Percentiles rank a stretch among this genome's conserved stretches.
These are phyloP conservation scores for Drosophila acutilabella DNA, from an alignment of 2,888 invertebrate genomes.

Conservation along the genomic window DNA sequence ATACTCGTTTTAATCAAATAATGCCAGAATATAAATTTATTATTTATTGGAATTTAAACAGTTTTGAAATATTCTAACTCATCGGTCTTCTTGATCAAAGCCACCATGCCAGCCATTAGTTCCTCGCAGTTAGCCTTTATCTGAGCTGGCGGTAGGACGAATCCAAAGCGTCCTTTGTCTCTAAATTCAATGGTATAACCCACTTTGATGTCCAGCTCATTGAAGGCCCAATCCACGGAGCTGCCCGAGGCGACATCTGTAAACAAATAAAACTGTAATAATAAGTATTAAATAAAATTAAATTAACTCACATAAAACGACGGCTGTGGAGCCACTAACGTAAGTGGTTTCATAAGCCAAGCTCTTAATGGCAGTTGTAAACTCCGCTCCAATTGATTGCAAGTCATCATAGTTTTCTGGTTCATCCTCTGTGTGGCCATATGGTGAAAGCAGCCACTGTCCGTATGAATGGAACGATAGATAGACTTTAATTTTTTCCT, in stretches of 20 bases:
- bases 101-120: slow-evolving; percentile 86
- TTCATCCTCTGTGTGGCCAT: slow-evolving; percentile 85
- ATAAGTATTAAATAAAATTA: not conserved
- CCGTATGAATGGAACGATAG: slow-evolving; percentile 89
- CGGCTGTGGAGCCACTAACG: slow-evolving; percentile 86
- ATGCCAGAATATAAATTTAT: not conserved
- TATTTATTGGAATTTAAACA: not conserved
- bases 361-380: slow-evolving; percentile 85
- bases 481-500: slow-evolving; percentile 86
- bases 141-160: slow-evolving; percentile 88
- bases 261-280: slow-evolving; percentile 15
- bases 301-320: slow-evolving; percentile 86
- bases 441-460: slow-evolving; percentile 87
- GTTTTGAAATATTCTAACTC: slow-evolving; percentile 85
- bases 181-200: slow-evolving; percentile 87
- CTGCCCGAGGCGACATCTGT: slow-evolving; percentile 85
- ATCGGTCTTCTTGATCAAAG: slow-evolving; percentile 86
- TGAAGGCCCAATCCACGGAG: slow-evolving; percentile 87
- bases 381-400: slow-evolving; percentile 86
- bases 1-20: too few relatives aligned
- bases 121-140: slow-evolving; percentile 88
- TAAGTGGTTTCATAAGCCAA: slow-evolving; percentile 86
- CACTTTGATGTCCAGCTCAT: slow-evolving; percentile 85
- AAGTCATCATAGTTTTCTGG: slow-evolving; percentile 85
- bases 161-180: slow-evolving; percentile 89